Evolutionary conservation across 1,140 invertebrate genomes (phyloP).

Genomic region (Dryas iulia): DNA sequence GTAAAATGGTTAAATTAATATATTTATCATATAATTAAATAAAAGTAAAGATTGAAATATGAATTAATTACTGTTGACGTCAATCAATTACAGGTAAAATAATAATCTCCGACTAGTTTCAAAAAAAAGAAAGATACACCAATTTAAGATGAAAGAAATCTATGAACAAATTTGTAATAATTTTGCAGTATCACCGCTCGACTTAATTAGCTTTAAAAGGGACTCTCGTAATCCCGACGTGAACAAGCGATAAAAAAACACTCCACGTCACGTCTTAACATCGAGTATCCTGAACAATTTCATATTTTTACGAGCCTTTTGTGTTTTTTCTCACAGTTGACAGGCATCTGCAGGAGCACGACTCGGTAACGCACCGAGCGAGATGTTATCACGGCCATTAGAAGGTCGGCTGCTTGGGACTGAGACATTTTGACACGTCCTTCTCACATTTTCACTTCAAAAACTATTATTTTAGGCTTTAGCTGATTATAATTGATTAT

Average conservation of each 20-base stretch:
- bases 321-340: slow-evolving; percentile 76
- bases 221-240: slow-evolving; percentile 50
- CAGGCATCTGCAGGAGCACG: slow-evolving; percentile 68
- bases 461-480: slow-evolving; percentile 59
- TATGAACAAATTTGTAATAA: no score
- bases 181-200: slow-evolving; percentile 43
- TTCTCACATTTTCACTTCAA: slow-evolving; percentile 49
- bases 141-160: no score
- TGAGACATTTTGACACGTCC: slow-evolving; percentile 74
- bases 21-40: no score
- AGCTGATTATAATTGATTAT: neutral
- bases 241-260: slow-evolving; percentile 64
- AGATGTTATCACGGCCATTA: slow-evolving; percentile 74
- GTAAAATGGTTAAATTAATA: no score
- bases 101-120: no score
- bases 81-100: no score
- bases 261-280: slow-evolving; percentile 65
- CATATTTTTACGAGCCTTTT: slow-evolving; percentile 74
- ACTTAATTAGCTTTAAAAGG: slow-evolving; percentile 73
- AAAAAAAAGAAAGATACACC: no score
- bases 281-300: slow-evolving; percentile 60
- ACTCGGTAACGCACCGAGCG: slow-evolving; percentile 63
- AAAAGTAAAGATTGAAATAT: no score
- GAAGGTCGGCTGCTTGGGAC: slow-evolving; percentile 52
- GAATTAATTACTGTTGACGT: no score